Conservation (phyloP, 2,797 vertebrate species). For the Galagoides demidoff region DNA sequence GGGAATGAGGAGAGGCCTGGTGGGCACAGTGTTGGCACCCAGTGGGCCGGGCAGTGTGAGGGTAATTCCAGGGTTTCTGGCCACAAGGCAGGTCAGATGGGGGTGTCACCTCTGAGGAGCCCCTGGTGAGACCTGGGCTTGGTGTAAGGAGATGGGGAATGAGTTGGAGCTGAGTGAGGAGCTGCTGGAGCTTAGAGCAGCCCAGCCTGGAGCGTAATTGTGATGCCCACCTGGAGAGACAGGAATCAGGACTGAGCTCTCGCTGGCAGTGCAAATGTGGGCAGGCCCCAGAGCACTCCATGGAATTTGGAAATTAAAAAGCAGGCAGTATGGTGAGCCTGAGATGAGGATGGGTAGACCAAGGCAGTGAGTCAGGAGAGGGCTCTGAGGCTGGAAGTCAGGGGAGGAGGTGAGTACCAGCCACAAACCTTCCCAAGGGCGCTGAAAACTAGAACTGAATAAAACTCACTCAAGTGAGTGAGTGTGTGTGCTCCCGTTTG, state of each 20-base stretch:
- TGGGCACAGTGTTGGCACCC: neutral
- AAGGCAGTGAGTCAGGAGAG: neutral
- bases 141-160: neutral
- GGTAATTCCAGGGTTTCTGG: neutral
- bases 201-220: neutral
- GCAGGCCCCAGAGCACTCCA: neutral
- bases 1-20: no score
- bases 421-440: neutral
- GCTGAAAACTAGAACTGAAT: neutral
- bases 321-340: neutral
- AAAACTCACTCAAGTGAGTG: neutral
- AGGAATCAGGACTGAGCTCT: neutral
- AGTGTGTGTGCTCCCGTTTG: rapidly evolving
- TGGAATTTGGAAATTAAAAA: neutral
- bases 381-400: neutral
- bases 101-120: neutral
- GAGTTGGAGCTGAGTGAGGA: neutral
- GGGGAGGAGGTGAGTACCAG: neutral
- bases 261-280: rapidly evolving
- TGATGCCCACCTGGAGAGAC: neutral
- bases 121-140: neutral
- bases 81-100: neutral
- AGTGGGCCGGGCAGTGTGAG: neutral
- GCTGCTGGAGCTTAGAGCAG: neutral
- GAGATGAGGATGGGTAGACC: neutral